A percentile compares a stretch with the other conserved stretches of the same genome.
Evolutionary conservation across 2,797 vertebrate genomes (phyloP).

Genomic region (Schizothorax lantsangensis): DNA sequence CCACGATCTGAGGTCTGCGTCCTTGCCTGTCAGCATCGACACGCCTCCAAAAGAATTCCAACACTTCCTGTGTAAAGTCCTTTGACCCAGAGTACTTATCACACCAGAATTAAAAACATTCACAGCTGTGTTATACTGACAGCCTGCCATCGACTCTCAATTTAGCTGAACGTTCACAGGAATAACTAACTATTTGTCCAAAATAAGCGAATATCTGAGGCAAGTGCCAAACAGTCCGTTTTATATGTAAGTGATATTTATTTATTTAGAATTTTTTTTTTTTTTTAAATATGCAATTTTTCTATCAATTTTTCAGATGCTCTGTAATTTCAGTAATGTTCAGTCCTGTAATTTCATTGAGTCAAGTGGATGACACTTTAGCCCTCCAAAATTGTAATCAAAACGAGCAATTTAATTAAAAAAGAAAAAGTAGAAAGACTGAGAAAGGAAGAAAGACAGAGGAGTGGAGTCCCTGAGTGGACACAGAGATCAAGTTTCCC

Average conservation of each 20-base stretch:
- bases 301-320: neutral
- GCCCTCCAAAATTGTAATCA: conserved; percentile 3
- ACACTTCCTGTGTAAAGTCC: conserved; percentile 74
- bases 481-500: conserved; percentile 57
- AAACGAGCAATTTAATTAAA: conserved; percentile 22
- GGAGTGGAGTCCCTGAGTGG: conserved; percentile 15
- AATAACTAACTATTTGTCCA: neutral
- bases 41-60: conserved; percentile 68
- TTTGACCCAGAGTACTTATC: conserved; percentile 74
- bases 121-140: conserved; percentile 51
- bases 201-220: neutral
- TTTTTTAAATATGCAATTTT: neutral
- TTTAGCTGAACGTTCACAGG: conserved; percentile 16
- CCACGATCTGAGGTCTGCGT: conserved; percentile 58
- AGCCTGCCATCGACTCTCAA: conserved; percentile 16
- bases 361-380: neutral
- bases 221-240: neutral
- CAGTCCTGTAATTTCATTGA: neutral
- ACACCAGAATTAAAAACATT: conserved; percentile 67
- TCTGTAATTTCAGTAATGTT: too few relatives aligned
- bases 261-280: neutral
- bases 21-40: conserved; percentile 71
- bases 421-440: neutral
- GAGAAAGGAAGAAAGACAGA: conserved; percentile 16
- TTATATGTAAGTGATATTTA: neutral